Evolutionary conservation across 1,140 invertebrate genomes (phyloP), one percentile per base, ranked within the genome.

Genomic region (Lordiphosa mommai): DNA sequence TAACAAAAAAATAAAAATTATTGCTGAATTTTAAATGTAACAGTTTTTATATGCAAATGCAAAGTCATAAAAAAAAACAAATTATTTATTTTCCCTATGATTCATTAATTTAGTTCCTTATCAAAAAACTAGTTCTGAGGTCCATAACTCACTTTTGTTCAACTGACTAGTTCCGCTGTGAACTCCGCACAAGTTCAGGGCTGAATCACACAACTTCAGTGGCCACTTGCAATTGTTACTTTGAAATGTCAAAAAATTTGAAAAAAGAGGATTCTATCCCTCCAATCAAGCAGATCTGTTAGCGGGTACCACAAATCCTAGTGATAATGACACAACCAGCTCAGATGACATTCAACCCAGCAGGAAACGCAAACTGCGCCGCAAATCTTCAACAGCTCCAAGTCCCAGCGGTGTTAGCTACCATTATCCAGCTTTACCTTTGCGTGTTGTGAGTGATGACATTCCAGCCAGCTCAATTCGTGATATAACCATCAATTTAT

Each of bases 391-490:
- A 33, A 23, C 34, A 46, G 1, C 51, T 61, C 7, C 46, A 34
- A 53, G 2, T 30, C 46, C 3, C 14, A 50, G 49, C 47, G 60
- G 20, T 4, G 34, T 33, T 4, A 33, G 32, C 36, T 84, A 46
- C 27, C 52, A 55, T 6, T 82, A 60, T 30, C 57, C 58, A 37
- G 33, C 77, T 6, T 27, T 82, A 5, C 77, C 77, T n/a, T 20
- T 84, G 20, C 12, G 30, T 0, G 32, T 71, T 41, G 34, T 58
- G 12, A 58, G 61, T 7, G 36, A 48, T 2, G 41, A 41, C n/a
- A 27, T 53, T 7, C 6, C 29, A 2, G 20, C 40, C 20, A 53
- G 58, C 32, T 57, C 63, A 4, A 13, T 37, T 2, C 61, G 71
- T 1, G 66, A 82, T 37, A 27, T 80, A 5, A 72, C 61, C 4